Evolutionary conservation across 2,888 invertebrate species (phyloP).

Genomic region (Adelognathus sp.): DNA sequence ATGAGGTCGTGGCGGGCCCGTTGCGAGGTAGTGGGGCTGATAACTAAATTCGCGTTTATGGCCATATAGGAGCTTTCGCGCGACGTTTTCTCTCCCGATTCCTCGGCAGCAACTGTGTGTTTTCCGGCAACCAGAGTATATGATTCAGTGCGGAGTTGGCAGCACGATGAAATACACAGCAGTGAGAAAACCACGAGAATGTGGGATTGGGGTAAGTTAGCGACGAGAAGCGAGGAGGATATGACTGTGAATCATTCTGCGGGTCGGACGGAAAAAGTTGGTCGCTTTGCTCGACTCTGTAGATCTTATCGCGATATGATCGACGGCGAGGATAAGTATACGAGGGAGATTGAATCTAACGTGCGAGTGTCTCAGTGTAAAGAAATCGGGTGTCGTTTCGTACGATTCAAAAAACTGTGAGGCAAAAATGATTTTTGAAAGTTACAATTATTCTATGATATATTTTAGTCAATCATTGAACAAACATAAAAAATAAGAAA

Average conservation of each 20-base stretch:
- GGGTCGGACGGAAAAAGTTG: background rate
- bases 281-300: background rate
- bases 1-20: conserved; percentile 62
- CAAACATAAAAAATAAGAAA: too few relatives aligned
- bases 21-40: conserved; percentile 62
- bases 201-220: conserved; percentile 26
- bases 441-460: too few relatives aligned
- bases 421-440: background rate
- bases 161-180: conserved; percentile 17
- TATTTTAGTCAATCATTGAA: too few relatives aligned
- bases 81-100: conserved; percentile 3
- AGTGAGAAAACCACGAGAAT: conserved; percentile 40
- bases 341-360: conserved; percentile 12
- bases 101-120: background rate
- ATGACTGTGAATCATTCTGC: conserved; percentile 46
- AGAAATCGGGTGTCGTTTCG: conserved; percentile 8
- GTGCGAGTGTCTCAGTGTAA: background rate
- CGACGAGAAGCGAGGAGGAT: background rate
- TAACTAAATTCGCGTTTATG: conserved; percentile 77
- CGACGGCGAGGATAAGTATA: conserved; percentile 32
- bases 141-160: background rate
- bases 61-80: conserved; percentile 60
- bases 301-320: conserved; percentile 44
- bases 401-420: background rate
- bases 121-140: background rate